Conservation (phyloP, 2,113 vertebrate genomes). For the Perognathus longimembris region DNA sequence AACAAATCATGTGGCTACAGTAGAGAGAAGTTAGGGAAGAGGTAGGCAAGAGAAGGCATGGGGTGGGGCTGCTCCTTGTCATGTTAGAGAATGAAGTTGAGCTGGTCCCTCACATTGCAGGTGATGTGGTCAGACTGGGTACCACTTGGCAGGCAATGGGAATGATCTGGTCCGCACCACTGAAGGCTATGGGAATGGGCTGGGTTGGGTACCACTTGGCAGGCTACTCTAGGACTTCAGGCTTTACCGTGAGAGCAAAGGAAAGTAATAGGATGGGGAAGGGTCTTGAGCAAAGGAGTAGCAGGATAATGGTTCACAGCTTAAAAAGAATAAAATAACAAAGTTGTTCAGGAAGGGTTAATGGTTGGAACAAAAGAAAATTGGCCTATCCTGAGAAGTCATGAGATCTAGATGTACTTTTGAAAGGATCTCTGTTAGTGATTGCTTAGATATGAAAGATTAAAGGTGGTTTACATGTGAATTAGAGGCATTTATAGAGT, state of each 20-base stretch:
- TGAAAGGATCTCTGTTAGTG: not conserved
- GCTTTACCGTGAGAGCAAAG: not conserved
- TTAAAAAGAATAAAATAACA: not conserved
- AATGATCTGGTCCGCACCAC: no score
- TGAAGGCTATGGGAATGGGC: no score
- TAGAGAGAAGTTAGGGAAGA: not conserved
- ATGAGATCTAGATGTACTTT: not conserved
- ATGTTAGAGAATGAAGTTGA: no score
- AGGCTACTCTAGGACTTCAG: not conserved
- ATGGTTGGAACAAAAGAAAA: not conserved
- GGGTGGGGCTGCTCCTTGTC: no score
- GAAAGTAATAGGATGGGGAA: not conserved
- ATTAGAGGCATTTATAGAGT: not conserved
- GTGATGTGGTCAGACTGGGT: no score
- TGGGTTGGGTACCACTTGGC: not conserved
- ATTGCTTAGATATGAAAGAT: not conserved
- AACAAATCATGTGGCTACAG: not conserved
- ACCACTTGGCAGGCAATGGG: no score
- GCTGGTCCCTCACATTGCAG: no score
- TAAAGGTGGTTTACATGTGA: not conserved
- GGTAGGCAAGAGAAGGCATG: not conserved
- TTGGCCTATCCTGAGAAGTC: not conserved
- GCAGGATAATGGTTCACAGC: not conserved
- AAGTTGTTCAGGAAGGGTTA: not conserved
- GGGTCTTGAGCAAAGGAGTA: not conserved